Percentiles rank a stretch among this genome's conserved stretches.
Conservation (phyloP, 2,888 invertebrate genomes). For the Ectemnius continuus region DNA sequence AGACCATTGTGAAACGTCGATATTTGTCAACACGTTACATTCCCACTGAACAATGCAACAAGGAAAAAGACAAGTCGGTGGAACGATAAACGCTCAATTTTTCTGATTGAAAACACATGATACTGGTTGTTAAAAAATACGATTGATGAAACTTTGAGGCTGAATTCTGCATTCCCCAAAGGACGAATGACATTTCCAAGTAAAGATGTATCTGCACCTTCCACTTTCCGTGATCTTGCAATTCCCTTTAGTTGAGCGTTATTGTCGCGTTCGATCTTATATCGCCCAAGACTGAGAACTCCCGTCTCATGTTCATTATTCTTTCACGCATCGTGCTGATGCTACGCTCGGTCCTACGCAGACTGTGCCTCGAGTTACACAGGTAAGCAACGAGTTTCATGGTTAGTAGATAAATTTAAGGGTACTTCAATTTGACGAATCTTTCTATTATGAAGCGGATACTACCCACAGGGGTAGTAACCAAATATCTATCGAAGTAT, state of each 20-base stretch:
- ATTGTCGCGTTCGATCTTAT: slow-evolving; percentile 49
- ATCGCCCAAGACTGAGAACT: slow-evolving; percentile 65
- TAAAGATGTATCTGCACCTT: slow-evolving; percentile 26
- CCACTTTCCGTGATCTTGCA: slow-evolving; percentile 41
- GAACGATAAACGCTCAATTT: slow-evolving; percentile 46
- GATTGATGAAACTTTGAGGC: slow-evolving; percentile 43
- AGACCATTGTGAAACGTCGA: slow-evolving; percentile 10
- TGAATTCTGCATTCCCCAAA: slow-evolving; percentile 30
- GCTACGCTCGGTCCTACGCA: no score
- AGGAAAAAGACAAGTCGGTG: slow-evolving; percentile 15
- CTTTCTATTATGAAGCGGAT: slow-evolving; percentile 43
- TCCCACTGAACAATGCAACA: slow-evolving; percentile 27
- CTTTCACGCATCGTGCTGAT: no score
- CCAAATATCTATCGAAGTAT: slow-evolving; percentile 46
- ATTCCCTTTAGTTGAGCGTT: slow-evolving; percentile 25
- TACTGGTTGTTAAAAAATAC: slow-evolving; percentile 15
- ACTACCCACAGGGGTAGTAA: slow-evolving; percentile 35
- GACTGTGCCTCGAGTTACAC: no score
- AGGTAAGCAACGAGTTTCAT: no score
- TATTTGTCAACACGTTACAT: slow-evolving; percentile 23
- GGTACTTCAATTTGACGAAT: slow-evolving; percentile 36
- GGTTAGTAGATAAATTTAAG: slow-evolving; percentile 18
- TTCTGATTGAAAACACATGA: slow-evolving; percentile 28
- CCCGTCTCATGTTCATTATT: slow-evolving; percentile 36
- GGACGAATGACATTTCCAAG: slow-evolving; percentile 4